phyloP scores from a whole-genome alignment of 2,888 invertebrate species.

The Stenoptilia bipunctidactyla region DNA sequence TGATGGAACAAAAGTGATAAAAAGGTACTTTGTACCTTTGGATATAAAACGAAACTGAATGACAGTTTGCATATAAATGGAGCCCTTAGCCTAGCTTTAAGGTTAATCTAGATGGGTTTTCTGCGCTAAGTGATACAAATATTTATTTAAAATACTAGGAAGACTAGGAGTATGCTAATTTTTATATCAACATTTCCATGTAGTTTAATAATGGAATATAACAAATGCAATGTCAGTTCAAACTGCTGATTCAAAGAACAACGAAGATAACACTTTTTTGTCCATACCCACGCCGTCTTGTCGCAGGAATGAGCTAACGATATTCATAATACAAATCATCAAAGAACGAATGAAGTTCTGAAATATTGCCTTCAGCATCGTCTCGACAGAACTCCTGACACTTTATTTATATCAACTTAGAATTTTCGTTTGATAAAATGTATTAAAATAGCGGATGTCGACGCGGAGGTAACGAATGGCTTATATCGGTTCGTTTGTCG shows the following conservation, averaged over 20 bases:
- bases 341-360: conserved; percentile 43
- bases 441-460: conserved; percentile 30
- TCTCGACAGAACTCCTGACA: conserved; percentile 46
- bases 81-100: neutral
- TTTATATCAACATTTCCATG: neutral
- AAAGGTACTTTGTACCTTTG: neutral
- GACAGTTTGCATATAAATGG: neutral
- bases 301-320: conserved; percentile 32
- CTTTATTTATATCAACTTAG: conserved; percentile 59
- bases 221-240: too few species aligned
- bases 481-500: conserved; percentile 22
- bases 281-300: conserved; percentile 19
- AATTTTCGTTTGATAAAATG: conserved; percentile 44
- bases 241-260: too few species aligned
- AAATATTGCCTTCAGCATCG: conserved; percentile 60
- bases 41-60: neutral
- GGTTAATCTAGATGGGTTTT: neutral
- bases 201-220: too few species aligned
- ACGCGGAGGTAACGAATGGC: conserved; percentile 20
- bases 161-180: too few species aligned
- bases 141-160: neutral
- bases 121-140: neutral
- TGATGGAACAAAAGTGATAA: neutral
- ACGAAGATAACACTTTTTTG: too few species aligned
- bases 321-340: conserved; percentile 60